Base-by-base conservation (phyloP, 2,113 vertebrate species). In the Nansenia antarctica region DNA sequence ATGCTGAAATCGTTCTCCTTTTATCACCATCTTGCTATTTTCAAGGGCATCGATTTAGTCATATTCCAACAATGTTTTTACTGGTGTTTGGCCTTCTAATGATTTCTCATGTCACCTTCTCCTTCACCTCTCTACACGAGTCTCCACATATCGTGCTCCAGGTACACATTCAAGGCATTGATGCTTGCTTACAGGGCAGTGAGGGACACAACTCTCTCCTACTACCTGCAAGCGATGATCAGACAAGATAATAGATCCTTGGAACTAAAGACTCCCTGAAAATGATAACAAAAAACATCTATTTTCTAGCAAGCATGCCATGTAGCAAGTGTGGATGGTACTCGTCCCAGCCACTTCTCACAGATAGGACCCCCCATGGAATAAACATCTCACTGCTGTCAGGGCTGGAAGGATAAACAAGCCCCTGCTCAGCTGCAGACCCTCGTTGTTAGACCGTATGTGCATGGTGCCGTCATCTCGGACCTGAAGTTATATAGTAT, bases 61-160 rank as follows among this genome's bases (percentile, higher is more conserved):
- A 20, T 60, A n/a, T 60, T 60, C 31, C 57, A 32, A 8, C 9
- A n/a, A 34, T 35, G 34, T 34, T n/a, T 47, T 15, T n/a, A 2
- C 6, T 3, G 14, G 15, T 12, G 15, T 8, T 47, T 47, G 14
- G 2, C 42, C 37, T 42, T 42, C 88, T 90, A 91, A 91, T 2
- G 12, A 3, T 39, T 42, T 4, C 11, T 15, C 37, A 15, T 42
- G 37, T 42, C 37, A 42, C 37, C 3, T 15, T 15, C 15, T 15
- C 37, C 37, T 42, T 42, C 14, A 42, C 11, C 37, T 42, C 37
- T 42, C 37, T 12, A 42, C 37, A 14, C 37, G 11, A 42, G 37
- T 15, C 37, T 14, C 11, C 37, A 42, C 11, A 42, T 15, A 14
- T 14, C 37, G 9, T n/a, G n/a, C n/a, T n/a, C n/a, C n/a, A n/a